These are phyloP conservation scores for Cassiopea xamachana DNA, from an alignment of 30 jellyfish, hydroid and myxozoan species.

Conservation along the genomic window DNA sequence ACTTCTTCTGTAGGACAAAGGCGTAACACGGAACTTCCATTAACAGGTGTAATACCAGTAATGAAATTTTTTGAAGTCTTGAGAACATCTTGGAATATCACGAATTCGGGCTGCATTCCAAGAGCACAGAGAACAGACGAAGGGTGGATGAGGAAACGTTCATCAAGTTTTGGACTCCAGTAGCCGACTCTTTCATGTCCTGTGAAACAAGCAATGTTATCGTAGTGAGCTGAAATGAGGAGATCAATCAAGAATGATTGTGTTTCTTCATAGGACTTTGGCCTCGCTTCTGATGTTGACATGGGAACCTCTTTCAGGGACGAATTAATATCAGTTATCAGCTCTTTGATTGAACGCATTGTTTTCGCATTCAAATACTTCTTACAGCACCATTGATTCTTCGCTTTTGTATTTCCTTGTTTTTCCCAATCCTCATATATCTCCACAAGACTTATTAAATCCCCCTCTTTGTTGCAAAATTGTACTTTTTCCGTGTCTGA, in stretches of 20 bases:
- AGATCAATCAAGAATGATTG: conserved; percentile 8
- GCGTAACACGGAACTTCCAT: background rate
- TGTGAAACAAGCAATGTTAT: conserved; percentile 55
- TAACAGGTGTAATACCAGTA: conserved; percentile 38
- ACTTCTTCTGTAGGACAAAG: conserved; percentile 23
- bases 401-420: conserved; percentile 1
- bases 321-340: conserved; percentile 24
- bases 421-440: conserved; percentile 65
- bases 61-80: conserved; percentile 39
- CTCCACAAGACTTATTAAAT: conserved; percentile 54
- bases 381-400: conserved; percentile 60
- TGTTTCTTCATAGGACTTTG: conserved; percentile 1
- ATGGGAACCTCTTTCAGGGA: conserved; percentile 3
- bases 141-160: conserved; percentile 58
- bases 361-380: conserved; percentile 73
- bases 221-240: conserved; percentile 20
- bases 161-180: conserved; percentile 21
- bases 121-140: conserved; percentile 60
- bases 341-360: conserved; percentile 49
- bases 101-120: conserved; percentile 56
- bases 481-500: conserved; percentile 61
- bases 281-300: background rate
- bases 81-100: conserved; percentile 64
- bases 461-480: conserved; percentile 67
- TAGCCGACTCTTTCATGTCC: conserved; percentile 73